Percentiles rank a stretch among this genome's conserved stretches.
These are phyloP conservation scores for Pelusios castaneus DNA, from an alignment of 2,113 vertebrate genomes.

Conservation along the genomic window DNA sequence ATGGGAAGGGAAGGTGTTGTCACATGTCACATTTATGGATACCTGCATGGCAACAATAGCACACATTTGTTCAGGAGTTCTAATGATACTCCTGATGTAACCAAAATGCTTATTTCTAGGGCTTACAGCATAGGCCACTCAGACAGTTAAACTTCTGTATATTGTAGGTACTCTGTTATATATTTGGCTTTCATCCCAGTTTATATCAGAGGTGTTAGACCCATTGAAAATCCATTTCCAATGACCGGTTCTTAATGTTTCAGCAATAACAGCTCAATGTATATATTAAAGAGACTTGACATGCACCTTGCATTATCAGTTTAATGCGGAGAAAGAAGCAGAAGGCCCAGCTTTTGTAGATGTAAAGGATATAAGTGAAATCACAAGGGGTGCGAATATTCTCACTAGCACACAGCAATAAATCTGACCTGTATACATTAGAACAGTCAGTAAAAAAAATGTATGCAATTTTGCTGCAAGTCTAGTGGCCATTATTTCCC, in stretches of 20 bases:
- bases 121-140: too few relatives aligned
- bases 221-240: neutral
- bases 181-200: neutral
- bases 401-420: neutral
- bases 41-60: too few relatives aligned
- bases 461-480: neutral
- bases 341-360: too few relatives aligned
- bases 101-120: neutral
- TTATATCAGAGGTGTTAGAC: neutral
- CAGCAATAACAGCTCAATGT: neutral
- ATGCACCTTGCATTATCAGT: neutral
- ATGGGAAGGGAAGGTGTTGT: neutral
- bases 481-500: neutral
- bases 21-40: neutral
- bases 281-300: neutral
- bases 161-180: neutral
- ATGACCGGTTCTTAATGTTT: neutral
- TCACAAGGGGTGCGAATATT: too few relatives aligned
- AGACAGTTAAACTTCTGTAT: conserved; percentile 4
- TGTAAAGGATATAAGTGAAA: too few relatives aligned
- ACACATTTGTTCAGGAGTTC: neutral
- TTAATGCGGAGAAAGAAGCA: too few relatives aligned
- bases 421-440: neutral
- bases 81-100: neutral
- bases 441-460: neutral